phyloP scores from a whole-genome alignment of 2,113 vertebrate species.

The Corynorhinus townsendii region DNA sequence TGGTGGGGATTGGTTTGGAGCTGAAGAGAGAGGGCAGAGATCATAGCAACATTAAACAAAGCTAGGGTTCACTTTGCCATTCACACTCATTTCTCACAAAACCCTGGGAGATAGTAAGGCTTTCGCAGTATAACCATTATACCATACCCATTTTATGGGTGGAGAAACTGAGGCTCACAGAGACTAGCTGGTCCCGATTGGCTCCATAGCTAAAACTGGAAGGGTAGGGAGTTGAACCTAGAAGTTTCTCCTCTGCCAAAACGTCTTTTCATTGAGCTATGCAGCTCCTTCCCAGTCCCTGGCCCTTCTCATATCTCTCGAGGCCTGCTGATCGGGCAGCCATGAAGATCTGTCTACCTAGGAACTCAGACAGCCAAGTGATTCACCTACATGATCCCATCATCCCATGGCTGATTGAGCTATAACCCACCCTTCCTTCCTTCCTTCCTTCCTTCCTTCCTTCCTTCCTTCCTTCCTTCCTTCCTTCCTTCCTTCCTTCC shows the following conservation, averaged over 20 bases:
- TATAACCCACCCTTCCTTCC: neutral
- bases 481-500: too few relatives aligned
- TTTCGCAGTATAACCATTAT: fast-evolving
- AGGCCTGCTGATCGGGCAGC: neutral
- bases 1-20: neutral
- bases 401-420: neutral
- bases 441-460: too few relatives aligned
- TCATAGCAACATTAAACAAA: neutral
- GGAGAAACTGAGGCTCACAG: neutral
- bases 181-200: neutral
- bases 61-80: neutral
- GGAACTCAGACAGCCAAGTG: neutral
- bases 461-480: neutral
- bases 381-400: neutral
- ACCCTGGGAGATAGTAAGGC: neutral
- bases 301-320: neutral
- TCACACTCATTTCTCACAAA: neutral
- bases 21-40: neutral
- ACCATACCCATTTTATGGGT: neutral
- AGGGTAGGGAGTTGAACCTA: neutral
- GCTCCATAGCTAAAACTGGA: neutral
- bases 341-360: neutral
- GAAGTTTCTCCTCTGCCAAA: neutral
- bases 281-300: neutral
- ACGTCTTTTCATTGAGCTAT: neutral